Conservation (phyloP, 1,140 invertebrate genomes). For the Calephelis virginiensis region DNA sequence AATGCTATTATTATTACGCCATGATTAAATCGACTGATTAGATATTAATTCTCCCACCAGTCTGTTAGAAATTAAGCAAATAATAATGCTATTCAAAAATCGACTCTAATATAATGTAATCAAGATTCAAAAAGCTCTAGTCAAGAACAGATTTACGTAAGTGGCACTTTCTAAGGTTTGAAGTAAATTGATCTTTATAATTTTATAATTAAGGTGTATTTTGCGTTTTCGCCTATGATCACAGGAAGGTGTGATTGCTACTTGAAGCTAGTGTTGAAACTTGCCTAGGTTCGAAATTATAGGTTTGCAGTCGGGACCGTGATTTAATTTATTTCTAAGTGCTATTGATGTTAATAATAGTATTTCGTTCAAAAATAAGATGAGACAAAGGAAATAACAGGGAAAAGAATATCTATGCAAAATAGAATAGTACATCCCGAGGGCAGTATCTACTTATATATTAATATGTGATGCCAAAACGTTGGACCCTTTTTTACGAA, state of each 20-base stretch:
- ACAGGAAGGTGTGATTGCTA: constrained; percentile 4
- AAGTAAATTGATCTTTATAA: constrained; percentile 25
- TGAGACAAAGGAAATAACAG: too few relatives aligned
- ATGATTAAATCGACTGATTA: constrained; percentile 50
- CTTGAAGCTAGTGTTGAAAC: constrained; percentile 4
- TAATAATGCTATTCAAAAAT: constrained; percentile 26
- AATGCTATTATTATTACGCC: constrained; percentile 28
- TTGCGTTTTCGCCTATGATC: not conserved
- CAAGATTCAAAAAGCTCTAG: constrained; percentile 16
- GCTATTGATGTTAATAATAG: not conserved
- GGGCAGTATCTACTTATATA: too few relatives aligned
- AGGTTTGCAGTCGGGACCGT: not conserved
- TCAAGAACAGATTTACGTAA: not conserved
- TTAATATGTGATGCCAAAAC: too few relatives aligned
- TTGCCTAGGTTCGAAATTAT: constrained; percentile 1
- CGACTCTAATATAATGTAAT: not conserved
- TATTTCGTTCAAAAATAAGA: not conserved
- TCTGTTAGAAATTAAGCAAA: constrained; percentile 31
- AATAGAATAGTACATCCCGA: too few relatives aligned
- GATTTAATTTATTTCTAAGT: constrained; percentile 1
- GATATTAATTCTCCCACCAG: constrained; percentile 46
- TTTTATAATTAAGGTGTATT: not conserved
- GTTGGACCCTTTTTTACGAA: too few relatives aligned
- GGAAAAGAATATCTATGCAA: too few relatives aligned
- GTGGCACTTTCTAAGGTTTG: not conserved